Conservation (phyloP, 1,140 invertebrate species). For the Cydia fagiglandana region DNA sequence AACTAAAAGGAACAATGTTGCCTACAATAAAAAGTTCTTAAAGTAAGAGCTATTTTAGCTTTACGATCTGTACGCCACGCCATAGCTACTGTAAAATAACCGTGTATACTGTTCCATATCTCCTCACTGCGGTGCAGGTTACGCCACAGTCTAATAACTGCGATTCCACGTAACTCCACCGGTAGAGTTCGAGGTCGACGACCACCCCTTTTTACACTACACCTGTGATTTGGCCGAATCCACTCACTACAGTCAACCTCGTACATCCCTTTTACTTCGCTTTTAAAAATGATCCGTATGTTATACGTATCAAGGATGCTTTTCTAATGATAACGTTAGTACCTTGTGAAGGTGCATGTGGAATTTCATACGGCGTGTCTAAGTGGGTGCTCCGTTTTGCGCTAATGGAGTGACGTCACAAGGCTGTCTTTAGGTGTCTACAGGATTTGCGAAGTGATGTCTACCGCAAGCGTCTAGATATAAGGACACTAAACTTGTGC, state of each 20-base stretch:
- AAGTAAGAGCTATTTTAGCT: too few species aligned
- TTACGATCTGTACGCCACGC: too few species aligned
- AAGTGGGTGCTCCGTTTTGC: constrained; percentile 15
- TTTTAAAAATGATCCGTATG: background rate
- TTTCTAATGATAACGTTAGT: background rate
- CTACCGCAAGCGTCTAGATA: background rate
- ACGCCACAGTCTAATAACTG: constrained; percentile 42
- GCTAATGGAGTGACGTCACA: constrained; percentile 13
- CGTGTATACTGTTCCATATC: background rate
- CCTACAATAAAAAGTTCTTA: too few species aligned
- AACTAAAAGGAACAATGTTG: too few species aligned
- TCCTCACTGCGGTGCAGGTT: background rate
- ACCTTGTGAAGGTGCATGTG: background rate
- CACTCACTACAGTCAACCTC: background rate
- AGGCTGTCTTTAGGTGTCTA: background rate
- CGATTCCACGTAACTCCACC: constrained; percentile 26
- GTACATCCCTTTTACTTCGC: background rate
- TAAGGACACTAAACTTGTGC: constrained; percentile 1
- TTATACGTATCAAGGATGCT: background rate
- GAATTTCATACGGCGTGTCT: constrained; percentile 9
- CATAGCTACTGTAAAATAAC: background rate
- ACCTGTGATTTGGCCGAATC: constrained; percentile 1
- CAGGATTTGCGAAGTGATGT: background rate
- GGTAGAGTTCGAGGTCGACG: constrained; percentile 26
- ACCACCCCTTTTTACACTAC: constrained; percentile 10